Percentiles rank a stretch among this genome's conserved stretches.
phyloP scores from a whole-genome alignment of 2,888 invertebrate genomes.

The Galeruca laticollis region DNA sequence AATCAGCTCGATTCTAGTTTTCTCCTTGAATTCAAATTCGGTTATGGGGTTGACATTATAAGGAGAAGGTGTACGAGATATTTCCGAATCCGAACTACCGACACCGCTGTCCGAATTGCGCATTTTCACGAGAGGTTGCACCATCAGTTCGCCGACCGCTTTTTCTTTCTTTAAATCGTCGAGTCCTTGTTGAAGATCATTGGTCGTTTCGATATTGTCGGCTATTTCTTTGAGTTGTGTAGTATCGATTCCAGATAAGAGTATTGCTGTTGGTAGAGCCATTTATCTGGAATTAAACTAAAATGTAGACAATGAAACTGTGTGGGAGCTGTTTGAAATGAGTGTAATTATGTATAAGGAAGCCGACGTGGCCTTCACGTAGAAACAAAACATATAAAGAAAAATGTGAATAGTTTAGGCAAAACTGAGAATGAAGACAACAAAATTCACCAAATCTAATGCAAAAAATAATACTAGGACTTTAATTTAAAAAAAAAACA shows the following conservation, averaged over 20 bases:
- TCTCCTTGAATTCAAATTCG: background rate
- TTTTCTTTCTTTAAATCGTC: conserved; percentile 21
- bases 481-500: too few species aligned
- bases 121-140: background rate
- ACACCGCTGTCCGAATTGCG: background rate
- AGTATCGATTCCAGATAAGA: conserved; percentile 42
- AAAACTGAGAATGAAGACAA: too few species aligned
- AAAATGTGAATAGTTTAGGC: too few species aligned
- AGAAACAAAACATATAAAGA: too few species aligned
- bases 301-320: background rate
- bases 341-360: too few species aligned
- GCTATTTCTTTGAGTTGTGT: background rate
- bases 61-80: background rate
- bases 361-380: too few species aligned
- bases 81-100: background rate
- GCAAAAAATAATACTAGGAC: too few species aligned
- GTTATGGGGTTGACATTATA: background rate
- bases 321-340: too few species aligned
- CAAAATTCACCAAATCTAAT: too few species aligned
- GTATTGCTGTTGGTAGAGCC: conserved; percentile 51
- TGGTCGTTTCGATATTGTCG: background rate
- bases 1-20: background rate
- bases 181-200: conserved; percentile 42
- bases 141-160: background rate
- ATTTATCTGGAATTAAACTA: conserved; percentile 35